Evolutionary conservation across 2,113 vertebrate genomes (phyloP).

Genomic region (Pelmatolapia mariae): DNA sequence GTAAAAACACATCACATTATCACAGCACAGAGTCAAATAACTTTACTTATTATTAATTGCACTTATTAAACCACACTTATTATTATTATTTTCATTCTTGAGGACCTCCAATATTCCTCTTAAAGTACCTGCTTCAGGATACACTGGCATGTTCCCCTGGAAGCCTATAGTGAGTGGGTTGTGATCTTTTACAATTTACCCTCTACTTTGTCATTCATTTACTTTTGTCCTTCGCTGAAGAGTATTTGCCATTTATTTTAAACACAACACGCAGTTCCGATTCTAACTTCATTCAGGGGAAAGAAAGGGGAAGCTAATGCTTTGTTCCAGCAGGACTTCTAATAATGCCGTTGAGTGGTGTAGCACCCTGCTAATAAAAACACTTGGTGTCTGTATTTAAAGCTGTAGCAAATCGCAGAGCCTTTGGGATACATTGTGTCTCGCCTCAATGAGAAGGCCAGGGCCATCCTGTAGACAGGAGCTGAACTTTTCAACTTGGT

Average conservation of each 20-base stretch:
- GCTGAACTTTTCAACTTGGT: slow-evolving; percentile 63
- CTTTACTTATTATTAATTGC: not conserved
- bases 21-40: not conserved
- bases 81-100: not conserved
- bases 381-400: slow-evolving; percentile 52
- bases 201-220: not conserved
- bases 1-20: not conserved
- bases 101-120: not conserved
- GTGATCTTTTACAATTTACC: not conserved
- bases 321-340: slow-evolving; percentile 11
- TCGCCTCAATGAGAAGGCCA: slow-evolving; percentile 45
- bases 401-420: slow-evolving; percentile 30
- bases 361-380: slow-evolving; percentile 35
- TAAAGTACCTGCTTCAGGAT: not conserved
- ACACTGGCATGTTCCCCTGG: not conserved
- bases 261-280: not conserved
- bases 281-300: not conserved
- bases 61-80: not conserved
- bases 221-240: not conserved
- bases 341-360: slow-evolving; percentile 40
- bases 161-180: not conserved
- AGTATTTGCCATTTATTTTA: not conserved
- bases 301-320: not conserved
- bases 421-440: slow-evolving; percentile 53
- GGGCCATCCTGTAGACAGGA: slow-evolving; percentile 42